Evolutionary conservation across 35 echinoderm and acorn worm species (phyloP).

Genomic region (Patiria miniata): DNA sequence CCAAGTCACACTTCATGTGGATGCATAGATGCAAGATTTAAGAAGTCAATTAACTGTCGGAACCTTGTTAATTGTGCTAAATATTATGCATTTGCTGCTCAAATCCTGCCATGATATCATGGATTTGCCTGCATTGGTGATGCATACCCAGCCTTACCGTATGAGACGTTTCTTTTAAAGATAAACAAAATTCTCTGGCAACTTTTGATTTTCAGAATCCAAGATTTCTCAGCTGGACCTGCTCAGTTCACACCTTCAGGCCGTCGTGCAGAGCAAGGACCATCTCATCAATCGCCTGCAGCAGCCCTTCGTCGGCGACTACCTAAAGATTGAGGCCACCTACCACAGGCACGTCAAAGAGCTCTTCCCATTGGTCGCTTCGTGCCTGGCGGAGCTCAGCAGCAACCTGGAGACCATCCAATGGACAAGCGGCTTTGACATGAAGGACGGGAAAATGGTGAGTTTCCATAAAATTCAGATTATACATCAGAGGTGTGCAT

Average conservation of each 20-base stretch:
- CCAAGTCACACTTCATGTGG: too few relatives aligned
- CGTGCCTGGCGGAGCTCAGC: conserved; percentile 70
- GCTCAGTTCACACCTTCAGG: conserved; percentile 67
- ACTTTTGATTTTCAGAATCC: conserved; percentile 50
- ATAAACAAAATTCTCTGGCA: too few relatives aligned
- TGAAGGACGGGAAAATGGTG: conserved; percentile 80
- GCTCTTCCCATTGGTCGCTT: conserved; percentile 75
- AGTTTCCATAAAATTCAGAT: background rate
- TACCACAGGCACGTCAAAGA: conserved; percentile 80
- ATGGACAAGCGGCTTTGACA: conserved; percentile 76
- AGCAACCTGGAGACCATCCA: conserved; percentile 83
- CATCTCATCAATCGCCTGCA: conserved; percentile 81
- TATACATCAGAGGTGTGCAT: too few relatives aligned
- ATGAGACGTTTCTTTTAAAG: too few relatives aligned
- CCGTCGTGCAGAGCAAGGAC: conserved; percentile 76
- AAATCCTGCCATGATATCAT: too few relatives aligned
- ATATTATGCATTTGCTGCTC: too few relatives aligned
- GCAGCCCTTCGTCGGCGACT: conserved; percentile 85
- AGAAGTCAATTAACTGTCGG: too few relatives aligned
- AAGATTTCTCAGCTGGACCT: conserved; percentile 69
- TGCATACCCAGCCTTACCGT: too few relatives aligned
- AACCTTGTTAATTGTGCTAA: too few relatives aligned
- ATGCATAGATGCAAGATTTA: too few relatives aligned
- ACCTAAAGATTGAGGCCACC: conserved; percentile 77
- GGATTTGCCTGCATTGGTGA: too few relatives aligned